These are phyloP conservation scores for Busseola fusca DNA, from an alignment of 2,888 invertebrate species.

Conservation along the genomic window DNA sequence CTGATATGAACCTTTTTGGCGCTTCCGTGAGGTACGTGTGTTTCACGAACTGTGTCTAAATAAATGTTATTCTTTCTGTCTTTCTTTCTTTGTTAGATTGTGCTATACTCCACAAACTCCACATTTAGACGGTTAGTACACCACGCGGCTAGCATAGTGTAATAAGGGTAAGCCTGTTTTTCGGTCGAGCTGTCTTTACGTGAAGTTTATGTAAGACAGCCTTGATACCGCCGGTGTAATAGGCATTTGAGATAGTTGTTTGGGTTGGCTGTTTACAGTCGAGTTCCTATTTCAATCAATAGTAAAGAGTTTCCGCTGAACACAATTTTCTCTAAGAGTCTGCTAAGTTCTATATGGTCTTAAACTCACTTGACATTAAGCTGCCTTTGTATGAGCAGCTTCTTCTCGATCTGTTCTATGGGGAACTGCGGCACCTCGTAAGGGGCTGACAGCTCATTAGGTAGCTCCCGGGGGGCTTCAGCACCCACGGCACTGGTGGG, in stretches of 20 bases:
- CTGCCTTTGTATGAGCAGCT: constrained; percentile 96
- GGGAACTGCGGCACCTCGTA: constrained; percentile 99
- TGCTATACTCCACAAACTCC: too few species aligned
- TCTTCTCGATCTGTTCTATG: constrained; percentile 98
- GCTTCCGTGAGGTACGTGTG: not conserved
- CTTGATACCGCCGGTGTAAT: not conserved
- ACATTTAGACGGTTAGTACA: not conserved
- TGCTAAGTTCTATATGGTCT: not conserved
- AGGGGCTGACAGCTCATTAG: constrained; percentile 97
- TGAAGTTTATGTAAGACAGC: not conserved
- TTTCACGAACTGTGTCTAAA: constrained; percentile 3
- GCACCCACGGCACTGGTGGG: constrained; percentile 90
- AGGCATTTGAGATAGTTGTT: not conserved
- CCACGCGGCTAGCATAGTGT: not conserved
- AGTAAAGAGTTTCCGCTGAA: too few species aligned
- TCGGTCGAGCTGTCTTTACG: not conserved
- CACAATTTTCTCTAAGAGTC: not conserved
- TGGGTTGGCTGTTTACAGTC: not conserved
- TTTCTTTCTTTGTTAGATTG: not conserved
- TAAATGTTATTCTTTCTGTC: not conserved
- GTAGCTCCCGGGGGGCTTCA: constrained; percentile 89
- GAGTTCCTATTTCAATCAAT: not conserved
- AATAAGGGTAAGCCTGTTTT: not conserved
- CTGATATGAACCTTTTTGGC: not conserved
- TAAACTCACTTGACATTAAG: constrained; percentile 94